Base-by-base conservation (phyloP, 2,797 vertebrate species). In the Spea hammondii region DNA sequence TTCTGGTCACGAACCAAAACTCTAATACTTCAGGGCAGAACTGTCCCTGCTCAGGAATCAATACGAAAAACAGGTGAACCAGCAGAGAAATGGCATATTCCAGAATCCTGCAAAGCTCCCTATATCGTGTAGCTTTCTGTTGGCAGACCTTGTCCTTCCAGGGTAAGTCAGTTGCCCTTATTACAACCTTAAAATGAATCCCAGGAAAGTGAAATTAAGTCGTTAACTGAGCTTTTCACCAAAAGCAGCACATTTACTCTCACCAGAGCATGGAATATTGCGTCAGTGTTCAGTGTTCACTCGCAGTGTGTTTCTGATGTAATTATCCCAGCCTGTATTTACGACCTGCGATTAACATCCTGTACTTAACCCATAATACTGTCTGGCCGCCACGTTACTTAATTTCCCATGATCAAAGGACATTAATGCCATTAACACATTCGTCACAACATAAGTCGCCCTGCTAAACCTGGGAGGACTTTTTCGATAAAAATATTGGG, bases 181-280 rank as follows among this genome's bases (percentile, higher is more conserved):
- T 32, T 50, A 53, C 10, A 14, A 32, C 49, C 49, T 68, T 11
- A 12, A 11, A 50, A 51, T 69, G 48, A 54, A 54, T 70, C 17
- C 50, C 14, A 70, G 14, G 68, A 70, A 70, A 70, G 51, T 54
- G 50, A 70, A 54, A 54, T 70, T 70, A 70, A 70, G 68, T 70
- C 8, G 13, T 54, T 70, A 54, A 70, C 51, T 70, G 51, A 70
- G 68, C 50, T 55, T 54, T 54, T 70, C 68, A 70, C 50, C 50
- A 70, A 70, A 55, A 12, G 17, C 51, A 12, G 50, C 14, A 54
- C 1, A 44, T 70, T 57, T 70, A 55, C 46, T 8, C n/a, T 54
- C 68, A 70, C 7, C 12, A 51, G 50, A 12, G 50, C 68, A 53
- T 44, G 17, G 13, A 44, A 70, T 54, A 70, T 55, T 70, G 68